Evolutionary conservation across 2,888 invertebrate species (phyloP).

Genomic region (Caenorhabditis afra): DNA sequence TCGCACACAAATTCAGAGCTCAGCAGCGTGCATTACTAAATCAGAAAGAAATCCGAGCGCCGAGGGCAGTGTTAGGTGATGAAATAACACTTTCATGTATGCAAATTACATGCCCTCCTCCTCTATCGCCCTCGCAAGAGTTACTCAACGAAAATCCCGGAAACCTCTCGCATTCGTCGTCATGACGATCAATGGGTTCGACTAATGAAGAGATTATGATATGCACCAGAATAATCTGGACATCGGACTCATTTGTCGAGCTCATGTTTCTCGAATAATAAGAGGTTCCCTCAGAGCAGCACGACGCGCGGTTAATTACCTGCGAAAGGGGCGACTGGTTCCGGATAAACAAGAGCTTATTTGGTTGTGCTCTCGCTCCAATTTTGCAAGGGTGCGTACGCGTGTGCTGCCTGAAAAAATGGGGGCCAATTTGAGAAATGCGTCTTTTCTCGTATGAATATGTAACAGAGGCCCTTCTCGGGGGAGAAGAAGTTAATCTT

Average conservation of each 20-base stretch:
- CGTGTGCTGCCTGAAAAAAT: constrained; percentile 26
- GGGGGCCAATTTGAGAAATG: constrained; percentile 54
- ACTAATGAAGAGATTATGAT: constrained; percentile 49
- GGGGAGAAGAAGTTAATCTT: constrained; percentile 49
- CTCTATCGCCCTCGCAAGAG: constrained; percentile 11
- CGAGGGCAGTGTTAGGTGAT: constrained; percentile 30
- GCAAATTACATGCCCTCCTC: constrained; percentile 35
- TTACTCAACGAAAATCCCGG: not conserved
- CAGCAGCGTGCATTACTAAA: constrained; percentile 43
- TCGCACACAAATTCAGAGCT: not conserved
- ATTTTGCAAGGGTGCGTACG: constrained; percentile 28
- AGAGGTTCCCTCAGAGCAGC: constrained; percentile 37
- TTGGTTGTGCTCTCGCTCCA: constrained; percentile 29
- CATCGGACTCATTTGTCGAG: constrained; percentile 40
- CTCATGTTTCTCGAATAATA: constrained; percentile 54
- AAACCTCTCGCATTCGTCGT: constrained; percentile 8
- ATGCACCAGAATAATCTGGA: constrained; percentile 31
- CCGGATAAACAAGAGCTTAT: constrained; percentile 59
- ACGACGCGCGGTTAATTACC: constrained; percentile 51
- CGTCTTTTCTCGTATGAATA: constrained; percentile 32
- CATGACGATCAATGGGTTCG: constrained; percentile 22
- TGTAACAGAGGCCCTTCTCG: constrained; percentile 33
- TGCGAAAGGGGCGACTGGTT: constrained; percentile 53
- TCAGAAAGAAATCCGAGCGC: constrained; percentile 49
- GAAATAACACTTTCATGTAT: constrained; percentile 52